phyloP scores from a whole-genome alignment of 1,140 invertebrate species.

The Drosophila repleta region DNA sequence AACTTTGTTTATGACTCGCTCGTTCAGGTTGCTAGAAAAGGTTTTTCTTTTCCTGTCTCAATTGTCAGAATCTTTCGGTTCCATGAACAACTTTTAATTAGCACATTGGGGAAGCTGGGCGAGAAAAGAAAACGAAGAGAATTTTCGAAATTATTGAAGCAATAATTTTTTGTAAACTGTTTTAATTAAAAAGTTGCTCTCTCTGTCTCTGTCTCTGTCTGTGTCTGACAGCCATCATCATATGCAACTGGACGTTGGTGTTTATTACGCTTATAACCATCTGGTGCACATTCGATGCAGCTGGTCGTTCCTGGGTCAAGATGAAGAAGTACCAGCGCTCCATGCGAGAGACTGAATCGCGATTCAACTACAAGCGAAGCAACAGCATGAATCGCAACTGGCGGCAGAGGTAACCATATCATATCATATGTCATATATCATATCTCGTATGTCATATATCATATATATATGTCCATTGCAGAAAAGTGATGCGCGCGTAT shows the following conservation, averaged over 20 bases:
- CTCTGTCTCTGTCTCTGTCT: not conserved
- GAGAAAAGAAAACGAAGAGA: too few species aligned
- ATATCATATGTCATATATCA: too few species aligned
- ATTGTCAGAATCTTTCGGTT: too few species aligned
- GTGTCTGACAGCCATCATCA: conserved; percentile 88
- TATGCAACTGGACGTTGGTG: conserved; percentile 92
- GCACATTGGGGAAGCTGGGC: too few species aligned
- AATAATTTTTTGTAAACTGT: too few species aligned
- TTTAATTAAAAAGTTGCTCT: not conserved
- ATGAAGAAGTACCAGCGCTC: conserved; percentile 95
- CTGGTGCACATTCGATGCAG: conserved; percentile 95
- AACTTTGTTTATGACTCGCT: too few species aligned
- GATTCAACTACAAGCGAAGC: conserved; percentile 91
- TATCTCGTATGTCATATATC: too few species aligned
- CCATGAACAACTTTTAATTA: too few species aligned
- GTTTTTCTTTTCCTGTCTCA: too few species aligned
- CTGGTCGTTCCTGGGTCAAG: conserved; percentile 96
- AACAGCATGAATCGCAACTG: conserved; percentile 93
- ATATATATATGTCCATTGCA: conserved; percentile 70
- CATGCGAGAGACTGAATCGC: conserved; percentile 89
- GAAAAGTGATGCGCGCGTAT: conserved; percentile 94
- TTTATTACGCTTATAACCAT: conserved; percentile 90
- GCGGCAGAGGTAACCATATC: conserved; percentile 89
- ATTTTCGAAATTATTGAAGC: too few species aligned
- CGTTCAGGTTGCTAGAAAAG: too few species aligned